Evolutionary conservation across 1,140 invertebrate species (phyloP).

Genomic region (Brachionus angularis): DNA sequence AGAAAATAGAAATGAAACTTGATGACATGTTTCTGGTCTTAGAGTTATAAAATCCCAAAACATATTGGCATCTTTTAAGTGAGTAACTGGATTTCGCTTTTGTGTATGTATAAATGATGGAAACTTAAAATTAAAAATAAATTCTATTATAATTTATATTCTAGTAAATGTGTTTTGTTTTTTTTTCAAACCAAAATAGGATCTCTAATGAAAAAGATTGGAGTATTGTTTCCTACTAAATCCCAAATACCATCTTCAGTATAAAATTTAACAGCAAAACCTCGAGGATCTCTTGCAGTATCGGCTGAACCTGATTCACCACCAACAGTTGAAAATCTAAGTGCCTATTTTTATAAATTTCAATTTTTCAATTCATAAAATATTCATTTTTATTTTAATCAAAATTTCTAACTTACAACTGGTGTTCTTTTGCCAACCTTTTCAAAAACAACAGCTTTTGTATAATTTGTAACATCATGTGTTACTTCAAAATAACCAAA

Average conservation of each 20-base stretch:
- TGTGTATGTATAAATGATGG: conserved; percentile 61
- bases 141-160: not conserved
- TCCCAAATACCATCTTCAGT: conserved; percentile 95
- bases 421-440: conserved; percentile 78
- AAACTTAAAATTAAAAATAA: conserved; percentile 59
- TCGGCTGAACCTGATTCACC: conserved; percentile 80
- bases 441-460: conserved; percentile 76
- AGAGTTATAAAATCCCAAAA: conserved; percentile 91
- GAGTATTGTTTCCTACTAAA: conserved; percentile 92
- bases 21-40: conserved; percentile 73
- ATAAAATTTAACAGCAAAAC: conserved; percentile 91
- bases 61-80: conserved; percentile 73
- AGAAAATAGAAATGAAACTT: conserved; percentile 77
- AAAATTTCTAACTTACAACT: not conserved
- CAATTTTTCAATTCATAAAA: not conserved
- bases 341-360: conserved; percentile 60
- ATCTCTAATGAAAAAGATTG: conserved; percentile 91
- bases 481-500: conserved; percentile 95
- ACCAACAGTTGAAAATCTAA: conserved; percentile 78
- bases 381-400: not conserved
- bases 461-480: conserved; percentile 79
- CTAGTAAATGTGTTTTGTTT: not conserved
- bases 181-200: conserved; percentile 69
- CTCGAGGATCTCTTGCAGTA: conserved; percentile 76
- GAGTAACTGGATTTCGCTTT: conserved; percentile 86